Conservation (phyloP, 2,888 invertebrate species). For the Loripinus fragilis region DNA sequence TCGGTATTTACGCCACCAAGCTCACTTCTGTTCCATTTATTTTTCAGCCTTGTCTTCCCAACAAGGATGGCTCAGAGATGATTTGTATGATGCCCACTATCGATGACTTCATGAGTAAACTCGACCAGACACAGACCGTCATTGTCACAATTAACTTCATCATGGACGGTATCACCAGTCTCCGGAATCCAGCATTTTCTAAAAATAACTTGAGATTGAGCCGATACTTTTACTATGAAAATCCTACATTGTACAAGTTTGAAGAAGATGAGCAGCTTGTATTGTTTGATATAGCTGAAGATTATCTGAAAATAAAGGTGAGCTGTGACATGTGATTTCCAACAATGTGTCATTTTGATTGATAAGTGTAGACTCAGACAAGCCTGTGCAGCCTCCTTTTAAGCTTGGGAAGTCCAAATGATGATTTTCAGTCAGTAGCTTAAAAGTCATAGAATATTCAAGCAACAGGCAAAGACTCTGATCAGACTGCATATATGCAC, state of each 20-base stretch:
- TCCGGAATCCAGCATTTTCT: conserved; percentile 56
- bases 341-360: no score
- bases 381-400: no score
- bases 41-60: conserved; percentile 59
- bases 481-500: no score
- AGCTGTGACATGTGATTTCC: no score
- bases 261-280: conserved; percentile 56
- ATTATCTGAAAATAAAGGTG: conserved; percentile 73
- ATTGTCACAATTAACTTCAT: conserved; percentile 72
- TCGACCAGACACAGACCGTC: conserved; percentile 56
- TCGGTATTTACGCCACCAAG: no score
- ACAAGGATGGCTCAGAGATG: conserved; percentile 67
- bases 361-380: no score
- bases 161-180: conserved; percentile 80
- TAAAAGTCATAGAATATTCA: no score
- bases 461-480: no score
- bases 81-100: conserved; percentile 75
- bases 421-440: no score
- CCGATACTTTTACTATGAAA: conserved; percentile 78
- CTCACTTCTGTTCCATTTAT: no score
- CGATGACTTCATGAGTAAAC: conserved; percentile 40
- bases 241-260: conserved; percentile 76
- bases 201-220: conserved; percentile 39
- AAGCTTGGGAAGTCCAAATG: no score
- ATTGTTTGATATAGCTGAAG: conserved; percentile 65